These are phyloP conservation scores for Dryomyza anilis DNA, from an alignment of 2,888 invertebrate species.

Conservation along the genomic window DNA sequence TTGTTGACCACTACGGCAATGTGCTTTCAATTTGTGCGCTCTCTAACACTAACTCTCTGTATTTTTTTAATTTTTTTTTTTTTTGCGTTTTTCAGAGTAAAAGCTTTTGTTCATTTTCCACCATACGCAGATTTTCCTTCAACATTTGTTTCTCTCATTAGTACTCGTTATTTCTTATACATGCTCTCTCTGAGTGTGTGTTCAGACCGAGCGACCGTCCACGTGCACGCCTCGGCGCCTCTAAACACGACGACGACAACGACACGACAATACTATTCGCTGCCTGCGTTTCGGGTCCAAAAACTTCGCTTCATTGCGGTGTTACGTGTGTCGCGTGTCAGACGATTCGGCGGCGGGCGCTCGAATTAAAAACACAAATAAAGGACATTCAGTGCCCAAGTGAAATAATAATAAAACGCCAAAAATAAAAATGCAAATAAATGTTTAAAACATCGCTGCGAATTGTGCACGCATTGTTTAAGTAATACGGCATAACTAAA, in stretches of 20 bases:
- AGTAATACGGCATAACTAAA: too few species aligned
- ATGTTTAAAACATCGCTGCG: too few species aligned
- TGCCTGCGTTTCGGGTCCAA: slow-evolving; percentile 44
- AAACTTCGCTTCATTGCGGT: slow-evolving; percentile 59
- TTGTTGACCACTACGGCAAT: too few species aligned
- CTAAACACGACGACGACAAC: slow-evolving; percentile 11
- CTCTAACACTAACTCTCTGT: slow-evolving; percentile 42
- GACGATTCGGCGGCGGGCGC: slow-evolving; percentile 47
- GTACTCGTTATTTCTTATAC: neutral
- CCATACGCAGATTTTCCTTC: too few species aligned
- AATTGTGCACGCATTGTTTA: too few species aligned
- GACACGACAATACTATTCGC: slow-evolving; percentile 16
- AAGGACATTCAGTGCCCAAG: neutral
- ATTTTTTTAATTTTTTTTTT: neutral
- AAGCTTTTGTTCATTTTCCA: too few species aligned
- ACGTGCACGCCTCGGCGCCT: slow-evolving; percentile 11
- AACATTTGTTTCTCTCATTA: slow-evolving; percentile 12
- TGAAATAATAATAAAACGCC: too few species aligned
- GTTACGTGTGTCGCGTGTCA: slow-evolving; percentile 62
- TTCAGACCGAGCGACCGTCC: too few species aligned
- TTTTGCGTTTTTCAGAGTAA: neutral
- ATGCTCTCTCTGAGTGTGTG: slow-evolving; percentile 12
- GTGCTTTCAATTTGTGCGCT: too few species aligned
- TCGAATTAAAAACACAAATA: neutral
- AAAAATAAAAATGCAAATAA: too few species aligned